Percentiles rank a stretch among this genome's conserved stretches.
These are phyloP conservation scores for Tarsius wallacei DNA, from an alignment of 2,797 vertebrate species.

Conservation along the genomic window DNA sequence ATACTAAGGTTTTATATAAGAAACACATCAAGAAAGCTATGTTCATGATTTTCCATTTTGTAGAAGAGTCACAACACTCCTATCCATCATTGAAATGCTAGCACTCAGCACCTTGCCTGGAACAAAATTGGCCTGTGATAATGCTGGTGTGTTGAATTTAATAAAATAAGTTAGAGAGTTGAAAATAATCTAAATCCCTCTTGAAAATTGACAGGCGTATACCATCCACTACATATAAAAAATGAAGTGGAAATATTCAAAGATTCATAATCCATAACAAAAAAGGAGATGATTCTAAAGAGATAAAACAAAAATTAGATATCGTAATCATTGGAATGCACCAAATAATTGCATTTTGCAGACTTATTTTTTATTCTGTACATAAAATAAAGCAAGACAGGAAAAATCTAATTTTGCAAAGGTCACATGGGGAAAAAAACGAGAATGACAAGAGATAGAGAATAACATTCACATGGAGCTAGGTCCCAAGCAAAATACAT, in stretches of 20 bases:
- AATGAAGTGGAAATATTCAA: background rate
- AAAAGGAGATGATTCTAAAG: background rate
- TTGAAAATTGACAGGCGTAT: background rate
- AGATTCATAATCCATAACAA: background rate
- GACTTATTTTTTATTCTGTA: background rate
- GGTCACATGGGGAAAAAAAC: background rate
- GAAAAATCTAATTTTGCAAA: background rate
- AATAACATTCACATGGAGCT: background rate
- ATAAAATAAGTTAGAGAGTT: background rate
- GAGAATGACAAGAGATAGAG: background rate
- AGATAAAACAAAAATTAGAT: background rate
- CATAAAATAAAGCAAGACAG: background rate
- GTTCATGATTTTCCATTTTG: background rate
- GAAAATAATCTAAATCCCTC: background rate
- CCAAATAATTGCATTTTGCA: background rate
- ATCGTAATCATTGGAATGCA: background rate
- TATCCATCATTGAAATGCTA: background rate
- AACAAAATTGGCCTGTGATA: background rate
- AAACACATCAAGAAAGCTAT: background rate
- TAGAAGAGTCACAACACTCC: background rate
- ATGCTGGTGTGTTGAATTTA: background rate
- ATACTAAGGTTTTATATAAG: background rate
- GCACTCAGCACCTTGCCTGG: background rate
- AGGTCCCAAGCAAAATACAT: background rate
- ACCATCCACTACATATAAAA: background rate